Conservation (phyloP, 2,113 vertebrate genomes). For the Thomomys bottae region DNA sequence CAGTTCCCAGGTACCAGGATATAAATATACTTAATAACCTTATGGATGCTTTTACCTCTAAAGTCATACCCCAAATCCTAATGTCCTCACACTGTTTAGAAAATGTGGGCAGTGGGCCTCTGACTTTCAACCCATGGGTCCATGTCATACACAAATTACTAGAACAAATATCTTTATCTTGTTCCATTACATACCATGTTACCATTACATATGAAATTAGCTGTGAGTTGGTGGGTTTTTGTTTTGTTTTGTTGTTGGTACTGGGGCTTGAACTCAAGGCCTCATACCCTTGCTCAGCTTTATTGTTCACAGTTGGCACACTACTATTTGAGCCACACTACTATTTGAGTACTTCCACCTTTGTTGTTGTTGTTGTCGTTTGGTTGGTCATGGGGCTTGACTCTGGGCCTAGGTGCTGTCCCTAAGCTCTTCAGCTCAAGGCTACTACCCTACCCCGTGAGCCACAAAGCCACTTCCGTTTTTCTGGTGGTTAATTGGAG, state of each 20-base stretch:
- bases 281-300: not conserved
- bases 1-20: not conserved
- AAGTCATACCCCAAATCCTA: not conserved
- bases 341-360: no score
- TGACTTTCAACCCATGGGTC: not conserved
- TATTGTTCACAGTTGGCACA: not conserved
- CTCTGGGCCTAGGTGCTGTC: no score
- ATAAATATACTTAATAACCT: not conserved
- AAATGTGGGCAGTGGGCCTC: not conserved
- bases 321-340: no score
- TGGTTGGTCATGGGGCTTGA: no score
- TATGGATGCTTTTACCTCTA: not conserved
- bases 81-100: not conserved
- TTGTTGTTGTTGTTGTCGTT: no score
- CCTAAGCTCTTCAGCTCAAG: no score
- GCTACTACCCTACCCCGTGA: no score
- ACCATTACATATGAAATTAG: not conserved
- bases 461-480: no score
- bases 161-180: conserved; percentile 35
- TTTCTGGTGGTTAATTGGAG: no score
- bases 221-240: not conserved
- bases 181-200: conserved; percentile 12
- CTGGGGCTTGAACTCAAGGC: not conserved
- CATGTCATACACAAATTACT: not conserved
- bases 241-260: not conserved